Conservation (phyloP, 2,113 vertebrate species). For the Gnathonemus echidnorhynchus region DNA sequence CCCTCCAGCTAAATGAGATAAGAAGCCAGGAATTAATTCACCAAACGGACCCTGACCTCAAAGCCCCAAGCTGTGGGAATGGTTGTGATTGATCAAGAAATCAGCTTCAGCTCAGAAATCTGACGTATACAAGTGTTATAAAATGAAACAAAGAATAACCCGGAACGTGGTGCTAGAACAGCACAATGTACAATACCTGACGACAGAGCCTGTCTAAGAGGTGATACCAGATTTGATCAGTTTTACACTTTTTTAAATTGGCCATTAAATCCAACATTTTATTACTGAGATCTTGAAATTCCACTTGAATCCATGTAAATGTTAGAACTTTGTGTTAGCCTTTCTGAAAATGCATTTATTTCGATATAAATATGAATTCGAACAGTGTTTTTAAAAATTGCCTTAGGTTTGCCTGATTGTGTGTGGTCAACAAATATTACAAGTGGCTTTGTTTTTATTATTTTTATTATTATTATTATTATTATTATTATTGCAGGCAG, state of each 20-base stretch:
- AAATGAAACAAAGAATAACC: neutral
- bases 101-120: neutral
- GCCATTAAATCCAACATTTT: neutral
- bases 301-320: neutral
- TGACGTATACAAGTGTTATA: neutral
- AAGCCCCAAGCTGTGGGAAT: neutral
- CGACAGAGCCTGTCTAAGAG: neutral
- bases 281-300: neutral
- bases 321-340: neutral
- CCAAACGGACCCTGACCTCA: neutral
- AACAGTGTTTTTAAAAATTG: neutral
- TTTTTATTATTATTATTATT: neutral
- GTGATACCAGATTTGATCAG: neutral
- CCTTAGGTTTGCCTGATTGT: neutral
- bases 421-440: neutral
- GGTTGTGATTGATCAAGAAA: slow-evolving; percentile 11
- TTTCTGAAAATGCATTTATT: neutral
- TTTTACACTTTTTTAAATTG: neutral
- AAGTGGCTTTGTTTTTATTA: neutral
- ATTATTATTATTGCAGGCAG: neutral
- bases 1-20: neutral
- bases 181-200: neutral
- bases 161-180: neutral
- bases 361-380: neutral
- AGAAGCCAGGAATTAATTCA: slow-evolving; percentile 1